Percentiles rank a stretch among this genome's conserved stretches.
Evolutionary conservation across 2,797 vertebrate genomes (phyloP).

Genomic region (Manis crassicaudata): DNA sequence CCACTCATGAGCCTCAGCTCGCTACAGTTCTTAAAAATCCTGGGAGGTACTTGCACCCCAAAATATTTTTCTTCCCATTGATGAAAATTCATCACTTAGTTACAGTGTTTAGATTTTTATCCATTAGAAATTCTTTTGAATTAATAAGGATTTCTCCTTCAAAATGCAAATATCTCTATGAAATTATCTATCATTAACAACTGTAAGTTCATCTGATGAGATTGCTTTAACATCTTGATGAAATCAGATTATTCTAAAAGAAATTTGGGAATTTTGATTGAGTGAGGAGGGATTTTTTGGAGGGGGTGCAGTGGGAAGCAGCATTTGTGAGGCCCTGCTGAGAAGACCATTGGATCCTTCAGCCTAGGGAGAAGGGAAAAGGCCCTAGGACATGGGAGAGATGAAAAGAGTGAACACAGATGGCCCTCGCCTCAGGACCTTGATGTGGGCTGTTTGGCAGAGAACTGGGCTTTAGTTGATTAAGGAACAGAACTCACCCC

Average conservation of each 20-base stretch:
- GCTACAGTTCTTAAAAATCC: background rate
- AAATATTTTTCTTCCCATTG: background rate
- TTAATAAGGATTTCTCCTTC: background rate
- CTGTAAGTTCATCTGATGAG: background rate
- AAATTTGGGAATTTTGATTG: background rate
- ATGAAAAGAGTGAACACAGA: background rate
- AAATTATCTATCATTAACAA: background rate
- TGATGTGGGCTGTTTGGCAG: background rate
- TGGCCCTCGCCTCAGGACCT: background rate
- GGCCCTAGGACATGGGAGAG: background rate
- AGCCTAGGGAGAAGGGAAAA: background rate
- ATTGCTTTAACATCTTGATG: background rate
- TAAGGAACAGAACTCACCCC: background rate
- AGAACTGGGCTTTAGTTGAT: background rate
- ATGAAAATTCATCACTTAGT: background rate
- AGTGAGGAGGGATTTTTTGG: background rate
- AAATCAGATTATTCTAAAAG: background rate
- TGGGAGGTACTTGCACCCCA: background rate
- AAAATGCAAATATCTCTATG: background rate
- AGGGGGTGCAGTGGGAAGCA: background rate
- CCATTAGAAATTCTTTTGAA: slow-evolving; percentile 29
- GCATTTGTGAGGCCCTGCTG: background rate
- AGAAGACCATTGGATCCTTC: background rate
- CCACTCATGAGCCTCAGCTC: background rate
- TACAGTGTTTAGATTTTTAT: background rate